phyloP scores from a whole-genome alignment of 2,888 invertebrate genomes.

The Lamellibrachia columna region DNA sequence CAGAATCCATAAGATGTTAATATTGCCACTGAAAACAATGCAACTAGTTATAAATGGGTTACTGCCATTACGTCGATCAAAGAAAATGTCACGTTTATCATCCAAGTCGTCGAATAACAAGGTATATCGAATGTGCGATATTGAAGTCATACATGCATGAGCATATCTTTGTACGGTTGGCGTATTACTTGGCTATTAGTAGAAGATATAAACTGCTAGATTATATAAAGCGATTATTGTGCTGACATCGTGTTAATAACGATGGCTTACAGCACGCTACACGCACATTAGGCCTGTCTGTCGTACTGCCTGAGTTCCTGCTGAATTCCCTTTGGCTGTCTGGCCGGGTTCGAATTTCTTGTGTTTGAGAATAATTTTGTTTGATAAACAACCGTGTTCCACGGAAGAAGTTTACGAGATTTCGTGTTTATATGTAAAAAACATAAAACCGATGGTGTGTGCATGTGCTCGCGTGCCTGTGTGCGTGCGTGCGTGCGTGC shows the following conservation, averaged over 20 bases:
- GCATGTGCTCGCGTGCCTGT: background rate
- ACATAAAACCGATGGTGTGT: background rate
- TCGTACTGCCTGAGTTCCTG: background rate
- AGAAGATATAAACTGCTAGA: background rate
- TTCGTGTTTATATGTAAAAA: background rate
- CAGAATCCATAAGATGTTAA: background rate
- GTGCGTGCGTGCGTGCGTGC: too few species aligned
- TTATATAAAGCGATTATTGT: background rate
- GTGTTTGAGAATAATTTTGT: background rate
- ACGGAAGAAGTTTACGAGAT: too few species aligned
- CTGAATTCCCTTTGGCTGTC: constrained; percentile 11
- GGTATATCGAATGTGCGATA: background rate
- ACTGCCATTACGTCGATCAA: background rate
- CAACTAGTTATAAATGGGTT: background rate
- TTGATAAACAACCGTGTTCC: background rate
- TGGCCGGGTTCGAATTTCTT: background rate
- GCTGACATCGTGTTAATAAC: background rate
- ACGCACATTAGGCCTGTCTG: background rate
- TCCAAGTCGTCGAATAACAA: background rate
- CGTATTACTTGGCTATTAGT: background rate
- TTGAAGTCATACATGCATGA: background rate
- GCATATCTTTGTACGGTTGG: background rate
- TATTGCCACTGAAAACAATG: background rate
- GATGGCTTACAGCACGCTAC: background rate
- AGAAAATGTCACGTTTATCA: background rate